Evolutionary conservation across 1,140 invertebrate species (phyloP), one percentile per base, ranked within the genome.

Genomic region (Streblospio benedicti): DNA sequence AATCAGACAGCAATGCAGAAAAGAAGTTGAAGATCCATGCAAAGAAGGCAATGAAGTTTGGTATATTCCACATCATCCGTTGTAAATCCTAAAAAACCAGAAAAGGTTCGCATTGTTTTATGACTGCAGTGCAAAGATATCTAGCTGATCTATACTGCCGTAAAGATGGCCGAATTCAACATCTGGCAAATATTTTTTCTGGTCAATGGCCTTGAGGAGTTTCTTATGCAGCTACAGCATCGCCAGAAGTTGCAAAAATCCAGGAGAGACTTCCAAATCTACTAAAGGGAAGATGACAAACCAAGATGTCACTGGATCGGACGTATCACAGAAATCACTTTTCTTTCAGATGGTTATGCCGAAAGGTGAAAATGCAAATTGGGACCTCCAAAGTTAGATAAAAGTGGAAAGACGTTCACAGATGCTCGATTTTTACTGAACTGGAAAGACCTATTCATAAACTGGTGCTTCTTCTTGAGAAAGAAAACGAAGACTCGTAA

Each of bases 41-140:
- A n/a, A n/a, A n/a, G n/a, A n/a, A n/a, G n/a, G n/a, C n/a, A n/a
- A n/a, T n/a, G n/a, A 28, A 25, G 50, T 31, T 31, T 63, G 61
- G 63, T 67, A 69, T 44, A 38, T 68, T 12, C 67, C 67, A 23
- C 62, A 62, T 52, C 65, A 65, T 52, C 61, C 50, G 1, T 55
- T 68, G 18, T 58, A 60, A 32, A 47, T 65, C 49, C 53, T 45
- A 4, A 60, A 63, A 18, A 68, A 54, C 53, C 65, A 62, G 1
- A 54, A 56, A 0, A 64, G 61, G 49, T 35, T 67, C 20, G 30
- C 61, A 33, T 35, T 67, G 18, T 65, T 69, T 28, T 69, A 63
- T 59, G 67, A 69, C 38, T 65, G 59, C 49, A 38, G 47, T 28
- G 59, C 61, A 28, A n/a, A 61, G 49, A 38, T 65, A 47, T 47